Percentiles rank a stretch among this genome's conserved stretches.
Conservation (phyloP, 2,113 vertebrate genomes). For the Podilymbus podiceps region DNA sequence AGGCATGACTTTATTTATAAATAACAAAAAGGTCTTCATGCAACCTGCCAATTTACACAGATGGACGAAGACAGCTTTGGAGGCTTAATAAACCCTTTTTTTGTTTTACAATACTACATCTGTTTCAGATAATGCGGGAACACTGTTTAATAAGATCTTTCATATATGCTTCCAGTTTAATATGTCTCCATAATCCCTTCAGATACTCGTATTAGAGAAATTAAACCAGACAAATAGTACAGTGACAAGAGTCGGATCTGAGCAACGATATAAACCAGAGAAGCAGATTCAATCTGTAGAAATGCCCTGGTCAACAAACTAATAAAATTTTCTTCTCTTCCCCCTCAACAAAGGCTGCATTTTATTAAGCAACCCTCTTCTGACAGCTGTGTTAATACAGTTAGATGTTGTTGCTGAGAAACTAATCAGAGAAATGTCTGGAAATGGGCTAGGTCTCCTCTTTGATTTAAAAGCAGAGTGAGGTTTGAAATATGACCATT, state of each 20-base stretch:
- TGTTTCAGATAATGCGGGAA: constrained; percentile 51
- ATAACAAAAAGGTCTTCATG: constrained; percentile 38
- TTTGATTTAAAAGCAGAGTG: constrained; percentile 18
- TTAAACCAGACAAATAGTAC: constrained; percentile 8
- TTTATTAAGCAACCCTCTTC: constrained; percentile 29
- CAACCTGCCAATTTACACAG: constrained; percentile 32
- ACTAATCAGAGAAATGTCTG: constrained; percentile 39
- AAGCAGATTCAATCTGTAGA: constrained; percentile 7
- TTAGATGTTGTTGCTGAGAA: constrained; percentile 47
- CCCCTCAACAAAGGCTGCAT: constrained; percentile 36
- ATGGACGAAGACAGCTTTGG: constrained; percentile 30
- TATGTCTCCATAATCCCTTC: constrained; percentile 21
- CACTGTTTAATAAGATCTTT: constrained; percentile 16
- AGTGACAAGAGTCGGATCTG: constrained; percentile 10
- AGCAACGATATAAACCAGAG: constrained; percentile 29
- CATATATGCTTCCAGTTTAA: constrained; percentile 5
- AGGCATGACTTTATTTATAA: constrained; percentile 17
- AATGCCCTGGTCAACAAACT: constrained; percentile 32
- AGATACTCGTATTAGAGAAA: constrained; percentile 30
- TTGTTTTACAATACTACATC: constrained; percentile 23
- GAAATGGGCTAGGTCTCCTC: constrained; percentile 4
- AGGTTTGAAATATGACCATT: not conserved
- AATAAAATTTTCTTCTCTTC: constrained; percentile 58
- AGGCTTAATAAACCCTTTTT: constrained; percentile 4
- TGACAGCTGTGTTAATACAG: constrained; percentile 43